These are phyloP conservation scores for Potamarius usumacintae DNA, from an alignment of 2,113 vertebrate species.

Conservation along the genomic window DNA sequence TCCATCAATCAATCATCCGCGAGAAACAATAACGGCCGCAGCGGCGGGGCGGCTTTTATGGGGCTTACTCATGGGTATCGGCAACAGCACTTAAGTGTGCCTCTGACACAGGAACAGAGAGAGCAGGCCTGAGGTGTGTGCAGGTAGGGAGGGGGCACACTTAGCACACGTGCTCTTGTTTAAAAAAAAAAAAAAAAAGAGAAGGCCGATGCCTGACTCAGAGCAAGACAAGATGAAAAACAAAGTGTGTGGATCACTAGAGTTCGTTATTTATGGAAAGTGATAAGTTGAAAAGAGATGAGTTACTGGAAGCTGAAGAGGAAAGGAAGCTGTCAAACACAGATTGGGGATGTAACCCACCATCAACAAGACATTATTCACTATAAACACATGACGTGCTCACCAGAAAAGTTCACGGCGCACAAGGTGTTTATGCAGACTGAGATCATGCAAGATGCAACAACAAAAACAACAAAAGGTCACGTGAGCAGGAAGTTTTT, in stretches of 20 bases:
- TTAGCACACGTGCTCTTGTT: slow-evolving; percentile 55
- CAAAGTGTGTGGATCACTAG: slow-evolving; percentile 1
- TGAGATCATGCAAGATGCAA: not conserved
- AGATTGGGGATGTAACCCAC: not conserved
- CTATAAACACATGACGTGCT: not conserved
- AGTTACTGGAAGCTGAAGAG: not conserved
- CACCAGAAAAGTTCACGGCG: not conserved
- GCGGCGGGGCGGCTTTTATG: slow-evolving; percentile 91
- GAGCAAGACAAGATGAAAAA: slow-evolving; percentile 33
- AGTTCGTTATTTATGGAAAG: not conserved
- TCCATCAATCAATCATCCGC: slow-evolving; percentile 99
- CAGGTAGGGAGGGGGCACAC: slow-evolving; percentile 61
- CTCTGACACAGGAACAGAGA: slow-evolving; percentile 83
- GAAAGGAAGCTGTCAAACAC: not conserved
- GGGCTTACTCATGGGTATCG: slow-evolving; percentile 98
- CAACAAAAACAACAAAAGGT: not conserved
- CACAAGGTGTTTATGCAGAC: not conserved
- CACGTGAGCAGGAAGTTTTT: not conserved
- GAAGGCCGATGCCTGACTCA: slow-evolving; percentile 17
- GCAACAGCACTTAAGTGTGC: slow-evolving; percentile 96
- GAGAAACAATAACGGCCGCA: slow-evolving; percentile 94
- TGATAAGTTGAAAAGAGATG: not conserved
- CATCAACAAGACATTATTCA: not conserved
- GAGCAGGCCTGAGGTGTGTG: slow-evolving; percentile 81
- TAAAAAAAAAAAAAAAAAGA: slow-evolving; percentile 41